Conservation (phyloP, 2,113 vertebrate genomes). For the Eublepharis macularius region DNA sequence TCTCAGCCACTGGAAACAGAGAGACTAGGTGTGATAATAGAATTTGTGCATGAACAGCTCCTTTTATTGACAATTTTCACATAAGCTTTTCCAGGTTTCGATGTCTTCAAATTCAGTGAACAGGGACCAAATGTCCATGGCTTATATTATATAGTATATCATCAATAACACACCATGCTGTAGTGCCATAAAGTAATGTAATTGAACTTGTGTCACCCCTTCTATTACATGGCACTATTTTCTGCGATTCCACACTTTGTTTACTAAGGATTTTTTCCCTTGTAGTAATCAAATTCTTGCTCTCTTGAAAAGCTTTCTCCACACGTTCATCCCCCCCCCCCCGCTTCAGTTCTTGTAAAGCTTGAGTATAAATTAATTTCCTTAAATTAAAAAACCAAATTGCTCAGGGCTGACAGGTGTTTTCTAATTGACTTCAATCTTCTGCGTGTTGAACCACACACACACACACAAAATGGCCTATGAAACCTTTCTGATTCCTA, state of each 20-base stretch:
- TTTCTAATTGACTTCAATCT: background rate
- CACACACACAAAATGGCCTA: background rate
- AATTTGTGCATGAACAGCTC: constrained; percentile 38
- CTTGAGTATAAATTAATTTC: background rate
- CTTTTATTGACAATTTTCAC: constrained; percentile 40
- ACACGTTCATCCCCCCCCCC: background rate
- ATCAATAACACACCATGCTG: constrained; percentile 27
- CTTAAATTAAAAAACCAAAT: background rate
- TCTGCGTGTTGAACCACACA: background rate
- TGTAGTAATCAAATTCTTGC: constrained; percentile 1
- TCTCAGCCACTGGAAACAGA: constrained; percentile 17
- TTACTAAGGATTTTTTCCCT: constrained; percentile 1
- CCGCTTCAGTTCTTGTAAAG: background rate
- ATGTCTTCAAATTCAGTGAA: constrained; percentile 37
- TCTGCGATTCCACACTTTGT: constrained; percentile 14
- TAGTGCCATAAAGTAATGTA: constrained; percentile 30
- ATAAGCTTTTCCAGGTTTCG: constrained; percentile 28
- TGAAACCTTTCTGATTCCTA: background rate
- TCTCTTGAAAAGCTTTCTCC: background rate
- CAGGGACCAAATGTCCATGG: constrained; percentile 27
- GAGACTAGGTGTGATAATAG: constrained; percentile 26
- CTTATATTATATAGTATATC: constrained; percentile 32
- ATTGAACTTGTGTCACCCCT: constrained; percentile 28
- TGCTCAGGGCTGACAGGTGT: background rate
- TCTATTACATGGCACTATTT: constrained; percentile 12